Base-by-base conservation (phyloP, 1,140 invertebrate genomes). In the Cyrtorhinus lividipennis region DNA sequence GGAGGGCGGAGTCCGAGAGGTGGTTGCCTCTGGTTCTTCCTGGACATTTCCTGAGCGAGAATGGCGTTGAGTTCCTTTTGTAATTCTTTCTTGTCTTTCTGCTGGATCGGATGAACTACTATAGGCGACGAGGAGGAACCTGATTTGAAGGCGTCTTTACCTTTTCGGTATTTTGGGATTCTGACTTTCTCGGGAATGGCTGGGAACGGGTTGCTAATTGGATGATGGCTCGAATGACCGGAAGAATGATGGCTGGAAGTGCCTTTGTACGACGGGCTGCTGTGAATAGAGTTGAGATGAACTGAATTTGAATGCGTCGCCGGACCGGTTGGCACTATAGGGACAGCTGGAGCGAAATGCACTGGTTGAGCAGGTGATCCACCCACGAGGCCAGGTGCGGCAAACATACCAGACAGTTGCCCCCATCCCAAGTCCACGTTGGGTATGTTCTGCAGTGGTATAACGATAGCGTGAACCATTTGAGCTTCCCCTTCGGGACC, bases 391-490 rank as follows among this genome's bases (percentile, higher is more conserved):
- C 48, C 48, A 53, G 58, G 25, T 2, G 24, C 24, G 2, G n/a
- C n/a, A n/a, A 27, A 59, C 24, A 27, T 27, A 1, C 25, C 26
- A 1, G 8, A 20, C 12, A 59, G 25, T 5, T 59, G 24, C 3
- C 58, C 58, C 58, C 58, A 59, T 15, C 27, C 27, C 15, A 59
- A 30, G 58, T 61, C 60, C 30, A 61, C 38, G 44, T 53, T 53
- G 10, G 38, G 24, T 22, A 64, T 10, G 12, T 20, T 45, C 20
- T 64, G 30, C 1, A 64, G 23, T 26, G 63, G 63, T 8, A 64
- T 64, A 23, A 64, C 63, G 18, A 64, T 64, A 5, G 63, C 63
- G n/a, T 64, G 63, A 20, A 64, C 46, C 63, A 64, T 64, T 18
- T 46, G 30, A 23, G 56, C 57, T 26, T 60, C 58, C 10, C 63